Conservation (phyloP, 2,113 vertebrate genomes). For the Xenus cinereus region DNA sequence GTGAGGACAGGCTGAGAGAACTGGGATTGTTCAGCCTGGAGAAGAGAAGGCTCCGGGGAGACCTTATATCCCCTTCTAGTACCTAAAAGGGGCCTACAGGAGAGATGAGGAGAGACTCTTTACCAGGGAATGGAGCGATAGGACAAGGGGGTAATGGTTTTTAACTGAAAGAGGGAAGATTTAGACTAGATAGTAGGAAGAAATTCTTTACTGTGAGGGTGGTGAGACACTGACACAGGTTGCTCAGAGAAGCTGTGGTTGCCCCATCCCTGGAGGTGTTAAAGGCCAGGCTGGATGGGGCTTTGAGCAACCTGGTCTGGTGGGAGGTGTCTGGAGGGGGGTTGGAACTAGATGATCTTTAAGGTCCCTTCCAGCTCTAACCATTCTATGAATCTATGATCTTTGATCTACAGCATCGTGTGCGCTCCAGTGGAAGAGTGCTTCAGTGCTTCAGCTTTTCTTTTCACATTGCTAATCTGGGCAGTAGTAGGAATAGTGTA, state of each 20-base stretch:
- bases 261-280: not conserved
- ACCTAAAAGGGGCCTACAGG: not conserved
- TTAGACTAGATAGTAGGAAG: not conserved
- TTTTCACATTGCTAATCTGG: not conserved
- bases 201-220: not conserved
- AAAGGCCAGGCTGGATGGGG: not conserved
- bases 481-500: not conserved
- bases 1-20: not conserved
- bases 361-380: not conserved
- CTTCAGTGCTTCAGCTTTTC: not conserved
- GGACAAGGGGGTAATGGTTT: accelerated
- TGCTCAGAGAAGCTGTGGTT: accelerated
- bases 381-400: not conserved
- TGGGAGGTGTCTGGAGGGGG: not conserved
- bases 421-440: not conserved
- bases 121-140: accelerated
- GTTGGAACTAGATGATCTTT: not conserved
- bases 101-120: not conserved
- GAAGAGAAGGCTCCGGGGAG: not conserved
- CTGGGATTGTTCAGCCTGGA: not conserved
- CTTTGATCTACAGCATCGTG: not conserved
- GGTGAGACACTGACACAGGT: accelerated
- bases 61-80: not conserved
- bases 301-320: not conserved
- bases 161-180: not conserved